Base-by-base conservation (phyloP, 2,113 vertebrate genomes). In the Proteles cristata region DNA sequence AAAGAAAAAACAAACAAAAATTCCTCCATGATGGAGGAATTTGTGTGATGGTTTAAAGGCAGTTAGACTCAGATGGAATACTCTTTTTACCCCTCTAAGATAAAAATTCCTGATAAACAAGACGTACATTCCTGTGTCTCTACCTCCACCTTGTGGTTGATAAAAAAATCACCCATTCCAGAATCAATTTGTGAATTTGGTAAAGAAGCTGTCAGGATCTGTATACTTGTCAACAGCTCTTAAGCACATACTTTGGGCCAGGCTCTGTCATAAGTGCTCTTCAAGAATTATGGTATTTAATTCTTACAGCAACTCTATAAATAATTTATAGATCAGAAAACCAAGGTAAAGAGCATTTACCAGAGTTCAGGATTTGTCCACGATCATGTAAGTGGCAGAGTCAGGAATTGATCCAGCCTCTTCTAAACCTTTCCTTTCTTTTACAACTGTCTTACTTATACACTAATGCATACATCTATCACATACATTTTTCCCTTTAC, bases 141-240 rank as follows among this genome's bases (percentile, higher is more conserved):
- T 94, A 74, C 26, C 69, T 58, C 98, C 98, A 89, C 28, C 97
- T 97, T 87, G 89, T 97, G 98, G 83, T 65, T 68, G 0, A 31
- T 55, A 1, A 92, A 79, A 71, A 95, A 95, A 97, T 96, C 39
- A 90, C 79, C 14, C n/a, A 63, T 71, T 35, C 23, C 15, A 50
- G 11, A 25, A 76, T 68, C 94, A 88, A 43, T 35, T 19, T 10
- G 35, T 58, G 23, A 69, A 48, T 48, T 53, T 65, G 8, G 26
- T 83, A 63, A 93, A 66, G 82, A 80, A 63, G 45, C 2, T 12
- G 84, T 35, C 69, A 63, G 43, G 15, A 65, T 87, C 19, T 73
- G 71, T 80, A 74, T 5, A n/a, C 28, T 81, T 88, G 66, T 11
- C 43, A 45, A 63, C 26, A 85, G 31, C 88, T 97, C 31, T 94